Base-by-base conservation (phyloP, 2,888 invertebrate species). In the Pollenia amentaria region DNA sequence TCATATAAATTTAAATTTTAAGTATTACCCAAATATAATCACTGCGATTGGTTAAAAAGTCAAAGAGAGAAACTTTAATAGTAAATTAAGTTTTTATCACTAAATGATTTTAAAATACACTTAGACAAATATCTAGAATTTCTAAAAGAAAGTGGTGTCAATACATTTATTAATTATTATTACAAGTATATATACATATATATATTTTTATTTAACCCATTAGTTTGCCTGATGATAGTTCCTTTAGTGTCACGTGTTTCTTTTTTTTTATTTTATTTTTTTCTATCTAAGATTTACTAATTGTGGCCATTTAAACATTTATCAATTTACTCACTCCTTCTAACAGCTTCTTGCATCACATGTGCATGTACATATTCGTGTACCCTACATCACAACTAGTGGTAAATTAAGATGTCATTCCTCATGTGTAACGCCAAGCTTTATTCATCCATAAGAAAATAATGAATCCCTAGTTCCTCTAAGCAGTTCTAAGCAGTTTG, bases 81-180 rank as follows among this genome's bases (percentile, higher is more conserved):
- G 81, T 85, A 81, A 85, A 85, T 73, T 77, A 40, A 55, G 29
- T 16, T 81, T 85, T 81, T 81, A 85, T 85, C 72, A 62, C 60
- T 51, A 21, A 57, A 16, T 44, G 14, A 83, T 44, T 40, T 57
- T 73, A 57, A 51, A 21, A 53, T 65, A 69, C 75, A 67, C 84
- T 84, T 44, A 21, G 46, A 38, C 73, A 82, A 67, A 81, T 48
- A 38, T 21, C 2, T 21, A 65, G 40, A 12, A n/a, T 42, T 18
- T 10, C 10, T 4, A 62, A 11, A 65, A 16, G 46, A 65, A 65
- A 64, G 6, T 29, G 64, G 46, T 46, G 65, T 65, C 64, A 0
- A 42, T 21, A n/a, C 29, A 6, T 8, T 14, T 46, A 29, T 65
- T 44, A n/a, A 42, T 46, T 46, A 65, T 42, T 29, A 40, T 46